Base-by-base conservation (phyloP, 2,113 vertebrate genomes). In the Vireo altiloquus region DNA sequence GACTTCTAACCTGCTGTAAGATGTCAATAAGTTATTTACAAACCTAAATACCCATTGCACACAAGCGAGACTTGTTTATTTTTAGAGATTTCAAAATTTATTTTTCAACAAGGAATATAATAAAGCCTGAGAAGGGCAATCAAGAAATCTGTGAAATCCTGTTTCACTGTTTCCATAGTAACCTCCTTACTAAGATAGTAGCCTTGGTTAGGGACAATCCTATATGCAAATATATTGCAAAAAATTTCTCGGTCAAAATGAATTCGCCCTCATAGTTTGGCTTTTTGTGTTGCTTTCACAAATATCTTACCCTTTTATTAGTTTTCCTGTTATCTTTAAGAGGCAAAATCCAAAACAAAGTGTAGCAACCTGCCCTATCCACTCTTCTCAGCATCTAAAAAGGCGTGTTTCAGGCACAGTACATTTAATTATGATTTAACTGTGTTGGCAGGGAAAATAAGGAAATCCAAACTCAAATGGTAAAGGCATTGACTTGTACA, bases 81-180 rank as follows among this genome's bases (percentile, higher is more conserved):
- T 80, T 59, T 60, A 80, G 59, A 69, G 44, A 77, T 25, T 70
- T 22, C 11, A 52, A 28, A 86, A 87, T 54, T 90, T 91, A 79
- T 93, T 87, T 92, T 94, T 82, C 65, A 94, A 44, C 50, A 83
- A 81, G 52, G n/a, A 91, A 71, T 90, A 81, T 64, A 93, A 92
- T 68, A 72, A 83, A 68, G 40, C 39, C 61, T 53, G 91, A 92
- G 89, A 84, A 83, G 13, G 39, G 23, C 80, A 95, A 75, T 78
- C 54, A 83, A 83, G 85, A 88, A 93, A 87, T 56, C 87, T 74
- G 76, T 64, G 90, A 87, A 88, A 90, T 19, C 25, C 31, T 66
- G 15, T 86, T 92, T 90, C 90, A 83, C 76, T 93, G 95, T 96
- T 96, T 80, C 95, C 95, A 96, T 93, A 89, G 96, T 89, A 97